Evolutionary conservation across 2,888 invertebrate genomes (phyloP), one percentile per base, ranked within the genome.

Genomic region (Cinara cedri): DNA sequence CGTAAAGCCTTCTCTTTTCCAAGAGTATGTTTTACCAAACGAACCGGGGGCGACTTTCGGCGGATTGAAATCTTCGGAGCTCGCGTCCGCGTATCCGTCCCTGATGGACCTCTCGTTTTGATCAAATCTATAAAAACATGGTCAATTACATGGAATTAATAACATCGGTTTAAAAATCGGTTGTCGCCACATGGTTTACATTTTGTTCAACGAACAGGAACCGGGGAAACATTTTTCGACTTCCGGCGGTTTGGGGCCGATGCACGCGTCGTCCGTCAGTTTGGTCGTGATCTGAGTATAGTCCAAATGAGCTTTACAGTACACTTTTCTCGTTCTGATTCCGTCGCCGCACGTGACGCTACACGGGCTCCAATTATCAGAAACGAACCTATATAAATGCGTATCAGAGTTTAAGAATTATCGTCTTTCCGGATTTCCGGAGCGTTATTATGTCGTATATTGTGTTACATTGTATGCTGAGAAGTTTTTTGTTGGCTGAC

Each of bases 241-340:
- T 83, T 93, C 93, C 0, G 89, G 86, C 0, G 97, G 96, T 84
- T 94, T 95, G 0, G 90, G 91, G 0, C 95, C 96, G 83, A 92
- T 90, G 85, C 97, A 97, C 84, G 96, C 92, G 74, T 90, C 90
- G 85, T 97, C 96, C 0, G 96, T 95, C 13, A 97, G 88, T 83
- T 92, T 93, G 8, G 94, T 95, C 74, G 95, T 92, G 0, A 95
- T 95, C 83, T 92, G 89, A 81, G 96, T 94, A 86, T 96, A 96
- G 86, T 96, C 95, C 82, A 97, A 88, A 87, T 94, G 96, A 84
- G 97, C 96, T 88, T 95, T 95, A 87, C 98, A 98, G 83, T 93
- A 91, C n/a, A 96, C 96, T 83, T 92, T 90, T 49, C 97, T 90
- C 82, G 91, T 91, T n/a, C 93, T 89, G 83, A 92, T 88, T 0